These are phyloP conservation scores for Drosophila mojavensis DNA, from an alignment of 1,140 invertebrate species.

Conservation along the genomic window DNA sequence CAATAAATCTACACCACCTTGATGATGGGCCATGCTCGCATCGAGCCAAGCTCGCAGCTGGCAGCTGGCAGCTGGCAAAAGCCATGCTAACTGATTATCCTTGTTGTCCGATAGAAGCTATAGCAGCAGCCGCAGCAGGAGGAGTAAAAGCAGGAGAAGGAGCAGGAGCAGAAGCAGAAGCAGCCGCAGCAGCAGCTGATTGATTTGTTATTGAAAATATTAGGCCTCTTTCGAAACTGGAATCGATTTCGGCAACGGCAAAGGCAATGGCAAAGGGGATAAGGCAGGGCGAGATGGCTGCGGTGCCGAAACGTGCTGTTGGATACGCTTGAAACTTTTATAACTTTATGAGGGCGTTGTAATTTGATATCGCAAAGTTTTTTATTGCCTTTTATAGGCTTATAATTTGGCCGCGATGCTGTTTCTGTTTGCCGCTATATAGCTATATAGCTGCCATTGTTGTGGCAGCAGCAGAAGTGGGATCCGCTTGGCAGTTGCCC, in stretches of 20 bases:
- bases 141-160: too few species aligned
- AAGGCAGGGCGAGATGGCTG: not conserved
- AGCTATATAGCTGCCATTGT: constrained; percentile 23
- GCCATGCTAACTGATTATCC: constrained; percentile 74
- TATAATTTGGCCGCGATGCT: constrained; percentile 81
- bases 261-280: constrained; percentile 1
- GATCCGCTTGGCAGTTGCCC: constrained; percentile 8
- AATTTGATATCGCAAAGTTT: constrained; percentile 81
- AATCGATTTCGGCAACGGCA: constrained; percentile 12
- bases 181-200: constrained; percentile 60
- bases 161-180: not conserved
- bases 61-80: constrained; percentile 40
- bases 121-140: not conserved
- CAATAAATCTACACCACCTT: constrained; percentile 73
- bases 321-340: constrained; percentile 81
- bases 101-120: constrained; percentile 53
- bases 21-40: constrained; percentile 2
- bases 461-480: constrained; percentile 17
- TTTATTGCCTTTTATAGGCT: constrained; percentile 82
- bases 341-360: constrained; percentile 81
- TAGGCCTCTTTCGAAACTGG: constrained; percentile 55
- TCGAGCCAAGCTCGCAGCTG: not conserved
- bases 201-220: constrained; percentile 82
- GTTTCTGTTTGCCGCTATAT: constrained; percentile 43
- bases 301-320: constrained; percentile 57